Evolutionary conservation across 2,888 invertebrate genomes (phyloP), one percentile per base, ranked within the genome.

Genomic region (Synergus gifuensis): DNA sequence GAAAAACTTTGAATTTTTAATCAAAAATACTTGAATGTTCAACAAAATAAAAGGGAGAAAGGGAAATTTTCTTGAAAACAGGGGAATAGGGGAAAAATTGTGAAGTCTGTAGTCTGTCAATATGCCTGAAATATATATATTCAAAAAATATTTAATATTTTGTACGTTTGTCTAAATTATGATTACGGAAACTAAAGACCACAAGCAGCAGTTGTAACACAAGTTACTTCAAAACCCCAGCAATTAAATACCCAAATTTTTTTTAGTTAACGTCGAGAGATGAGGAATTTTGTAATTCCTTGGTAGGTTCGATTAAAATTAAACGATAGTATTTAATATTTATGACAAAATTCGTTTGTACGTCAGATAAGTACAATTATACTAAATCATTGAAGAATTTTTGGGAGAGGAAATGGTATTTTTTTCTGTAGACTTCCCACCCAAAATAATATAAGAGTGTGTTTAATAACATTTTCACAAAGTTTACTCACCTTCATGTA

Each of bases 401-500:
- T 16, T 64, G 40, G 64, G n/a, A 42, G n/a, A 64, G 16, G 42
- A 64, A 54, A 9, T n/a, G 12, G 4, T 22, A 60, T 73, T 73
- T 63, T 60, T 42, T 79, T 66, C 44, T 77, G 67, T 28, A 64
- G 78, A 76, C 77, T n/a, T 79, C 91, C 91, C 91, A 89, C 90
- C 91, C 92, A 87, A 90, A 90, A 86, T 86, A 88, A 87, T 85
- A 82, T 87, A 84, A 86, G 83, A 90, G 89, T 88, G 89, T 85
- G 86, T 86, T 87, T 87, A 90, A 90, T 88, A 89, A 91, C 89
- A 89, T 89, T 91, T 89, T 91, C 89, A 89, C 89, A 73, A 67
- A 88, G 82, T 90, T 90, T 92, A 92, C 92, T 92, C 92, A 92
- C 92, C 92, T 92, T 86, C 82, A 85, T 86, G 83, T 85, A 87